Conservation (phyloP, 2,113 vertebrate genomes). For the Bubo bubo region DNA sequence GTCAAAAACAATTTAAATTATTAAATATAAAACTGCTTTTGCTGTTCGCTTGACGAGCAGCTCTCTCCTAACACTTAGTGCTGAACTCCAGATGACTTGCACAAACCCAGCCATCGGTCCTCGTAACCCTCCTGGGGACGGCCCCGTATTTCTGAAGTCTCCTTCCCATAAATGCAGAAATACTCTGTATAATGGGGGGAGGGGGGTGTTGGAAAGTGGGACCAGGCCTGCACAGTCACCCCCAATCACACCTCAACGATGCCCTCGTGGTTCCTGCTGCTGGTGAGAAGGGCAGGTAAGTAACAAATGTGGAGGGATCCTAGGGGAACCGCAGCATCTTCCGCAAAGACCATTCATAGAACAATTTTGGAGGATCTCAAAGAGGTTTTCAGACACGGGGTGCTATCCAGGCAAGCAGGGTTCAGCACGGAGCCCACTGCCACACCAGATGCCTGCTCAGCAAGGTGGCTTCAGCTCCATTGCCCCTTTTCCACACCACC, state of each 20-base stretch:
- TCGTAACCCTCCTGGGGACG: background rate
- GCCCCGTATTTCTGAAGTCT: background rate
- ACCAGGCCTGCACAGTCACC: background rate
- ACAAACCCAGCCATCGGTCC: background rate
- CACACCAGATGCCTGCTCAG: background rate
- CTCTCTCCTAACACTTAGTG: background rate
- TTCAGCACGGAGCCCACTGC: background rate
- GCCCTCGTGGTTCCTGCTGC: background rate
- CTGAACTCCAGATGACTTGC: background rate
- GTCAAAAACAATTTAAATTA: background rate
- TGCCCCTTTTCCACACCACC: background rate
- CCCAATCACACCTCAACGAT: accelerated
- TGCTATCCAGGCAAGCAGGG: background rate
- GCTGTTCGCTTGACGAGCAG: background rate
- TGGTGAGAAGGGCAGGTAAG: accelerated
- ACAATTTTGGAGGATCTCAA: background rate
- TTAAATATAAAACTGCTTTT: background rate
- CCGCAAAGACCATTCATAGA: background rate
- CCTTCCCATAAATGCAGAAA: background rate
- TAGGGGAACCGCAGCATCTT: background rate
- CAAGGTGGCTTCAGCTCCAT: background rate
- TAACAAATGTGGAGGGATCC: background rate
- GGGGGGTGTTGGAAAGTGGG: background rate
- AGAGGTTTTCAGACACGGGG: background rate
- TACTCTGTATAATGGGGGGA: accelerated